Evolutionary conservation across 2,888 invertebrate species (phyloP).

Genomic region (Apotomis betuletana): DNA sequence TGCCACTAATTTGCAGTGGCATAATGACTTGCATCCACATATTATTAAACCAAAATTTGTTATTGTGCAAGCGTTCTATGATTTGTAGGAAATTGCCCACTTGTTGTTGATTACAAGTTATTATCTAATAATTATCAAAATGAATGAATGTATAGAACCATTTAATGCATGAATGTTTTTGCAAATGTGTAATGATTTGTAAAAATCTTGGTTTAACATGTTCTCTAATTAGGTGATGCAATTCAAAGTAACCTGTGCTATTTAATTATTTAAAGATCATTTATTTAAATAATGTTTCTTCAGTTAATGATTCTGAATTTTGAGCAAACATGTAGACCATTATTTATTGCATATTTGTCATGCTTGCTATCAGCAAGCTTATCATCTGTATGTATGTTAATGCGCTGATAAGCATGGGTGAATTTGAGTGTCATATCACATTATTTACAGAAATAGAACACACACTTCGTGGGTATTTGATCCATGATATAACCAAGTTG

Average conservation of each 20-base stretch:
- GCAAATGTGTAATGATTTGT: no score
- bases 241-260: no score
- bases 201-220: no score
- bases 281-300: no score
- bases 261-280: no score
- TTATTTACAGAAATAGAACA: background rate
- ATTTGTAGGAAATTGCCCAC: background rate
- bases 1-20: slow-evolving; percentile 6
- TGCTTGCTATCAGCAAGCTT: background rate
- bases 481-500: background rate
- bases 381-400: background rate
- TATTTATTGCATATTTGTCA: background rate
- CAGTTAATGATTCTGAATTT: no score
- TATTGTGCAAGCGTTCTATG: background rate
- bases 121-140: no score
- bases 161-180: background rate
- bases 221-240: no score
- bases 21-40: slow-evolving; percentile 7
- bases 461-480: background rate
- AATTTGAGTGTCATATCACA: background rate
- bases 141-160: background rate
- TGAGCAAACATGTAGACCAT: no score
- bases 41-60: slow-evolving; percentile 9
- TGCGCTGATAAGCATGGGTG: slow-evolving; percentile 2
- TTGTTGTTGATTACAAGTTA: background rate